These are phyloP conservation scores for Peromyscus californicus DNA, from an alignment of 2,113 vertebrate genomes.

Conservation along the genomic window DNA sequence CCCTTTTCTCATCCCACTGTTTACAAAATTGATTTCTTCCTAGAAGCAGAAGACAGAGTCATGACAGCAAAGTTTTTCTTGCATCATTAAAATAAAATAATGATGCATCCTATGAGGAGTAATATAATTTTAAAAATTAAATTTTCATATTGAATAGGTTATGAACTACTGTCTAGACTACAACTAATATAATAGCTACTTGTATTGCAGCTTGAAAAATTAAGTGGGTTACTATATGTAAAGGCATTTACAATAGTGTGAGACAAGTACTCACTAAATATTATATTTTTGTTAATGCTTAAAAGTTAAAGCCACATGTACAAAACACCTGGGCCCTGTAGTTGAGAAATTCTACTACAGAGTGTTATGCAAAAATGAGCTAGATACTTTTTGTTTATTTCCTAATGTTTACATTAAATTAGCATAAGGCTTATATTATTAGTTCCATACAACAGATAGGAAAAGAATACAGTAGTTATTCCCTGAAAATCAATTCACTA, in stretches of 20 bases:
- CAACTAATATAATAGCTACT: not conserved
- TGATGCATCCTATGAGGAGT: not conserved
- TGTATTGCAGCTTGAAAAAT: not conserved
- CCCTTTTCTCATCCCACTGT: not conserved
- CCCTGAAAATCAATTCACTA: conserved; percentile 18
- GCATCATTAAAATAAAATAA: conserved; percentile 2
- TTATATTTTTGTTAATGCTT: not conserved
- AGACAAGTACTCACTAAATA: conserved; percentile 24
- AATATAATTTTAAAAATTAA: conserved; percentile 5
- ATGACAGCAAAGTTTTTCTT: not conserved
- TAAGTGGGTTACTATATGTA: not conserved
- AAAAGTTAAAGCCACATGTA: not conserved
- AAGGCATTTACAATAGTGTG: not conserved
- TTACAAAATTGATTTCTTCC: not conserved
- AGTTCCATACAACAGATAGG: not conserved
- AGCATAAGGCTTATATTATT: not conserved
- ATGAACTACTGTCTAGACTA: not conserved
- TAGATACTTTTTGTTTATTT: not conserved
- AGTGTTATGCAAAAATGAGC: not conserved
- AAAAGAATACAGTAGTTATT: not conserved
- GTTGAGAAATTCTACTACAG: not conserved
- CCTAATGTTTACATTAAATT: not conserved
- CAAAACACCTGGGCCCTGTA: not conserved
- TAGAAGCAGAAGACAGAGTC: not conserved
- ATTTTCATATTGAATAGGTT: not conserved